These are phyloP conservation scores for Haliclystus octoradiatus DNA, from an alignment of 30 jellyfish, hydroid and myxozoan species.

Conservation along the genomic window DNA sequence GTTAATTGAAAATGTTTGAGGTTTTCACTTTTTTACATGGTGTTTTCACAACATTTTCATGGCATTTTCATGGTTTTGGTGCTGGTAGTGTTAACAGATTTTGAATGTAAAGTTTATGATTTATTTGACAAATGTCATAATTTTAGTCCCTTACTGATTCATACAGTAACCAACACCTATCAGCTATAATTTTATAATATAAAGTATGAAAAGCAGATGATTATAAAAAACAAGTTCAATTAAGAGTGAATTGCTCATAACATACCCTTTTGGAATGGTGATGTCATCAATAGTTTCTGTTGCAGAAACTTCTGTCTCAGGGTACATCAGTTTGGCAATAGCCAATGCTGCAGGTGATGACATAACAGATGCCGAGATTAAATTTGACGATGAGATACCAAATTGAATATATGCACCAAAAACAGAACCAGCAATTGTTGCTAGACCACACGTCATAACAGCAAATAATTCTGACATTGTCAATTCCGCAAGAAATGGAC, in stretches of 20 bases:
- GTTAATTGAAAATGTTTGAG: no score
- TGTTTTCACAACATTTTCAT: no score
- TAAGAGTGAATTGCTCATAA: not conserved
- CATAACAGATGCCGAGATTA: conserved; percentile 89
- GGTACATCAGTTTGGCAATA: conserved; percentile 80
- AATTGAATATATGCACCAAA: conserved; percentile 61
- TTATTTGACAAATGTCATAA: no score
- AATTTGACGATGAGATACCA: conserved; percentile 89
- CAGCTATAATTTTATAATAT: no score
- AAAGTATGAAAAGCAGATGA: no score
- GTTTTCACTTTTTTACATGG: no score
- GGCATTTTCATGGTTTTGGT: no score
- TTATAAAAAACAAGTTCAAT: no score
- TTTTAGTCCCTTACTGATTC: no score
- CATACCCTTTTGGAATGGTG: conserved; percentile 53
- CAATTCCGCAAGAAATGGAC: conserved; percentile 73
- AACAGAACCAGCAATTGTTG: conserved; percentile 93
- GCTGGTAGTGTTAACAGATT: no score
- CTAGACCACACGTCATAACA: conserved; percentile 93
- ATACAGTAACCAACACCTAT: no score
- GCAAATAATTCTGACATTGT: conserved; percentile 80
- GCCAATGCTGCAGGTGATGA: conserved; percentile 98
- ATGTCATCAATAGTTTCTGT: conserved; percentile 37
- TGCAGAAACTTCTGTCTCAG: conserved; percentile 59
- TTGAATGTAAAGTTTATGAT: no score